Evolutionary conservation across 2,797 vertebrate species (phyloP).

Genomic region (Spatula versicolor): DNA sequence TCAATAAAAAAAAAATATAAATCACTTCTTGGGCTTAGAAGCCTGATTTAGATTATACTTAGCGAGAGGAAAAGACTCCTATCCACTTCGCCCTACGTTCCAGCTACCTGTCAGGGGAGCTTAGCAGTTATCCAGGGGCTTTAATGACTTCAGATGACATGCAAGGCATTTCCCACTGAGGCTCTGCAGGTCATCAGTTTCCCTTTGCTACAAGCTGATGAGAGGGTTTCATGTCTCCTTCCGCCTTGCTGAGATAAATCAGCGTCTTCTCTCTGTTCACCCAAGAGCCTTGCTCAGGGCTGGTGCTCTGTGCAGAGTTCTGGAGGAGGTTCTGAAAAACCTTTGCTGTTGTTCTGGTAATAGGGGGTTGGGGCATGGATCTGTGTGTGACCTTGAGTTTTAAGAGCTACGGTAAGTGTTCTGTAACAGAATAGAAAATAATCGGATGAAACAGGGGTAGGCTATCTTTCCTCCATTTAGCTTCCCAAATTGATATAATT

Average conservation of each 20-base stretch:
- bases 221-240: background rate
- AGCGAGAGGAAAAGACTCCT: background rate
- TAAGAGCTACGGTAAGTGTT: background rate
- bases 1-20: background rate
- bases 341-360: background rate
- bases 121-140: background rate
- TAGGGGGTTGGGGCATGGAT: background rate
- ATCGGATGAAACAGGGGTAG: background rate
- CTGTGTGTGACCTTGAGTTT: background rate
- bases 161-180: background rate
- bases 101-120: background rate
- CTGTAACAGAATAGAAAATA: background rate
- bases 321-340: background rate
- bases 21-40: background rate
- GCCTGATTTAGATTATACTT: background rate
- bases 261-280: background rate
- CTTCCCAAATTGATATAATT: background rate
- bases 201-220: background rate
- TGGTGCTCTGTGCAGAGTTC: background rate
- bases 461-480: background rate
- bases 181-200: too few species aligned
- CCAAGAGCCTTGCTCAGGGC: background rate
- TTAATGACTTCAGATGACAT: background rate
- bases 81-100: fast-evolving
- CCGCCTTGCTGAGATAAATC: background rate